Base-by-base conservation (phyloP, 2,888 invertebrate genomes). In the Bellardia pandia region DNA sequence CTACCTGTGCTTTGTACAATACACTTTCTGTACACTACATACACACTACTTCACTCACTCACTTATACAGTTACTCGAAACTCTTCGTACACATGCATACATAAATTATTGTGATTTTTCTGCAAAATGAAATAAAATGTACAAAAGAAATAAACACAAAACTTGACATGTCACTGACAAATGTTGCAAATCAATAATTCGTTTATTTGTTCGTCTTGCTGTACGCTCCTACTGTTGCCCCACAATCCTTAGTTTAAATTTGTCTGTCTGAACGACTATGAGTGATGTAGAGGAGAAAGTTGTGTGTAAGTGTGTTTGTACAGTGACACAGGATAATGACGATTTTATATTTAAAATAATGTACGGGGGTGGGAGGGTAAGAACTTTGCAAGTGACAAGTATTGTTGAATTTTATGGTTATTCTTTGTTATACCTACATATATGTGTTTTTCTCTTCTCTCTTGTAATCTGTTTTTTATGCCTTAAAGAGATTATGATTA, bases 151-250 rank as follows among this genome's bases (percentile, higher is more conserved):
- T 66, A 75, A 69, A 76, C 58, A 58, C 62, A 53, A 80, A 82
- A 78, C 69, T 80, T 79, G 71, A 71, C 71, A 58, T 86, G 85
- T 86, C 86, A 86, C 71, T 88, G 79, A 82, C 89, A 88, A 89
- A 89, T 88, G 88, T 88, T 83, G 81, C 86, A 88, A 89, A 88
- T 85, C 89, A 88, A 89, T 89, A 86, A 66, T 78, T 75, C 40
- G 68, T 75, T 53, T 30, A 42, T 40, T 40, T 58, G 79, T 53
- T 71, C 45, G 8, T 30, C 11, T 66, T 60, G n/a, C 40, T 30
- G 11, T 45, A 6, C 11, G 11, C 23, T 23, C 33, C 45, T 42
- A 4, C n/a, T 16, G 8, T 2, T 30, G 11, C 11, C 48, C 23
- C 37, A 30, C 60, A 11, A 4, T 5, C 1, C 30, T 30, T 53